Conservation (phyloP, 2,888 invertebrate species). For the Scotopteryx bipunctaria region DNA sequence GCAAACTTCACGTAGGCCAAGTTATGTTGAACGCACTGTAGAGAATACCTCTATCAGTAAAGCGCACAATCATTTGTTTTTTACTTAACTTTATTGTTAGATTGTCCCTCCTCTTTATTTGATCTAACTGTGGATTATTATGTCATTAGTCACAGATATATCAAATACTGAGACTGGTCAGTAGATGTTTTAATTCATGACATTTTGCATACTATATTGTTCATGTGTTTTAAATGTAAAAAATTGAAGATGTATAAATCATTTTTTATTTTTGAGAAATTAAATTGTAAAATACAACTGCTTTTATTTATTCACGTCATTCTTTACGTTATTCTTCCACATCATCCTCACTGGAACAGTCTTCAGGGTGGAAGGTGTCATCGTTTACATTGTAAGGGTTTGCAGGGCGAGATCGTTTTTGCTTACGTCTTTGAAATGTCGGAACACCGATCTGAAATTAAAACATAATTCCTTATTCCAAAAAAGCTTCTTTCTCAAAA, state of each 20-base stretch:
- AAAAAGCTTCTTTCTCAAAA: too few species aligned
- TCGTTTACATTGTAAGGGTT: slow-evolving; percentile 56
- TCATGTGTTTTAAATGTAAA: slow-evolving; percentile 37
- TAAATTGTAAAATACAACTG: slow-evolving; percentile 52
- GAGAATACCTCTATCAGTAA: slow-evolving; percentile 9
- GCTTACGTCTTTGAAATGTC: slow-evolving; percentile 31
- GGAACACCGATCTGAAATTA: slow-evolving; percentile 43
- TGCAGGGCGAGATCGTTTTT: slow-evolving; percentile 41
- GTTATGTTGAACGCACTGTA: too few species aligned
- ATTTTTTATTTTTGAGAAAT: slow-evolving; percentile 64
- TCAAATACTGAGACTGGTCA: neutral
- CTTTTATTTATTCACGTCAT: slow-evolving; percentile 21
- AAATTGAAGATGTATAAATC: slow-evolving; percentile 63
- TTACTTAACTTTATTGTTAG: slow-evolving; percentile 25
- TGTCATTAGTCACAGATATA: neutral
- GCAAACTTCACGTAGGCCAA: too few species aligned
- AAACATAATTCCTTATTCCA: too few species aligned
- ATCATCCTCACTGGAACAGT: slow-evolving; percentile 60
- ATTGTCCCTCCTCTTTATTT: neutral
- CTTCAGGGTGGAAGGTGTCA: slow-evolving; percentile 68
- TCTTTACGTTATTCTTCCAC: slow-evolving; percentile 32
- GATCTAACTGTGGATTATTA: neutral
- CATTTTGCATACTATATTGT: slow-evolving; percentile 32
- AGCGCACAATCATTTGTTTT: too few species aligned
- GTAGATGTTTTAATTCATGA: slow-evolving; percentile 32